Percentiles rank a stretch among this genome's conserved stretches.
These are phyloP conservation scores for Crocidura indochinensis DNA, from an alignment of 2,797 vertebrate species.

Conservation along the genomic window DNA sequence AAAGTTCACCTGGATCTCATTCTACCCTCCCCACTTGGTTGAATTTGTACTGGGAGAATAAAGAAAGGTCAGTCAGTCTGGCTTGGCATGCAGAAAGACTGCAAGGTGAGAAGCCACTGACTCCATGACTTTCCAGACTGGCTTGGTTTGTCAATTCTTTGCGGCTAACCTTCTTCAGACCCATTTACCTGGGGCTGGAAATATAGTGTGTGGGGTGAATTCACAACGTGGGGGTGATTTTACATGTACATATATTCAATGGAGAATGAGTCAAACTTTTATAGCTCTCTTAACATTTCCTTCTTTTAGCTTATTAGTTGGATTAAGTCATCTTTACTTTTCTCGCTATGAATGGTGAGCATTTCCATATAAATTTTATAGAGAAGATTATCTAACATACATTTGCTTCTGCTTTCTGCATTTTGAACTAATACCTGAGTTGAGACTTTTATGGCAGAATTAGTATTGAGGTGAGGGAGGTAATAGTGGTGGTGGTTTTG, in stretches of 20 bases:
- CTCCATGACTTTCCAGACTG: too few species aligned
- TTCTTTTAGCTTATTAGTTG: constrained; percentile 44
- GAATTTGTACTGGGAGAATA: too few species aligned
- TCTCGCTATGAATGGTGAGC: neutral
- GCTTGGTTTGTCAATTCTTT: too few species aligned
- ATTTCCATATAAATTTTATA: constrained; percentile 43
- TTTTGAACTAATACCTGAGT: constrained; percentile 42
- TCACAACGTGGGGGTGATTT: too few species aligned
- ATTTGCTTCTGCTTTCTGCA: constrained; percentile 55
- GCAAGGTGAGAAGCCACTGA: too few species aligned
- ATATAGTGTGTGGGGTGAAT: too few species aligned
- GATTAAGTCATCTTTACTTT: constrained; percentile 31
- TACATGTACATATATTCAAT: neutral
- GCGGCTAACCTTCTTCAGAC: too few species aligned
- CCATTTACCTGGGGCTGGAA: too few species aligned
- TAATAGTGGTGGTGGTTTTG: neutral
- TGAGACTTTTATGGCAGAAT: neutral
- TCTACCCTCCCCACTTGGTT: too few species aligned
- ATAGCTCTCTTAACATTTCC: neutral
- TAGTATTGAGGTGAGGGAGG: neutral
- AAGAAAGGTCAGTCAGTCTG: too few species aligned
- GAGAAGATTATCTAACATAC: constrained; percentile 29
- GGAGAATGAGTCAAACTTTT: constrained; percentile 32
- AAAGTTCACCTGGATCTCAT: too few species aligned
- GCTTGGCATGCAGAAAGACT: too few species aligned